phyloP scores from a whole-genome alignment of 1,140 invertebrate genomes.

The Venustaconcha ellipsiformis region DNA sequence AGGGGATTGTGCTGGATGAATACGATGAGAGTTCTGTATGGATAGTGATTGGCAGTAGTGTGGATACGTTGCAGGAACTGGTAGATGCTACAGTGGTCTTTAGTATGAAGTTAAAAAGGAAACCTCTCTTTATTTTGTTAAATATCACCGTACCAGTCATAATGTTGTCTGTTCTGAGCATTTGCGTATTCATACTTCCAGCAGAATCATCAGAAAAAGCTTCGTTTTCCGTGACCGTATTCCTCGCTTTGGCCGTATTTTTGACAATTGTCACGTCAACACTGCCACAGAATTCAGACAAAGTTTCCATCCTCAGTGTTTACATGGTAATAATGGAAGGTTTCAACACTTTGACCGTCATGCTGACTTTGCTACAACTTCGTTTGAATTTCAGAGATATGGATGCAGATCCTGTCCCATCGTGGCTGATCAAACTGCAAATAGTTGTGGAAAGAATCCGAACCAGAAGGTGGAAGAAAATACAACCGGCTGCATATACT shows the following conservation, averaged over 20 bases:
- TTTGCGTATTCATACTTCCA: not conserved
- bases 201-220: not conserved
- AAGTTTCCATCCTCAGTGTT: not conserved
- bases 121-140: not conserved
- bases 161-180: not conserved
- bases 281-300: not conserved
- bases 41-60: constrained; percentile 6
- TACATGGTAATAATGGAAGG: not conserved
- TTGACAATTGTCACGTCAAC: not conserved
- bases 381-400: not conserved
- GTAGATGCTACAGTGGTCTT: constrained; percentile 2
- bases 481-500: not conserved
- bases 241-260: constrained; percentile 1
- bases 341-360: not conserved
- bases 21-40: constrained; percentile 6
- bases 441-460: not conserved
- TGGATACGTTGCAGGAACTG: not conserved
- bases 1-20: constrained; percentile 13
- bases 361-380: not conserved
- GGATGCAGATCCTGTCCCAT: not conserved
- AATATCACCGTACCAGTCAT: not conserved
- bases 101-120: constrained; percentile 8
- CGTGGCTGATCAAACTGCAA: not conserved
- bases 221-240: not conserved
- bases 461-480: not conserved